Percentiles rank a stretch among this genome's conserved stretches.
These are phyloP conservation scores for Buathra laborator DNA, from an alignment of 2,888 invertebrate species.

Conservation along the genomic window DNA sequence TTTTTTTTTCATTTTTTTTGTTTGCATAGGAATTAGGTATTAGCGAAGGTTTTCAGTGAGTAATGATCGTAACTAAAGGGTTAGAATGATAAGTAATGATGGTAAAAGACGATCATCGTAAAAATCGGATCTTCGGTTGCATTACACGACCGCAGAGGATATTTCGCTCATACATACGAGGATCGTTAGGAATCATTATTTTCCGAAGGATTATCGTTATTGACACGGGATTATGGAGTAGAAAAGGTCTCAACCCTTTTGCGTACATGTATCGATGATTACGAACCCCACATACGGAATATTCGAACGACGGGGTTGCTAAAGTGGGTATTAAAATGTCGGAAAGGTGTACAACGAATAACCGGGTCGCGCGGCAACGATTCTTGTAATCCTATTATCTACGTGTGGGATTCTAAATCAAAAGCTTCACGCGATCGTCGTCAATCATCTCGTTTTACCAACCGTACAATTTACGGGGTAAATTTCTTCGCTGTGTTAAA, in stretches of 20 bases:
- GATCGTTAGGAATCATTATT: conserved; percentile 19
- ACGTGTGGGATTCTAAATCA: not conserved
- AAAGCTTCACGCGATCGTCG: not conserved
- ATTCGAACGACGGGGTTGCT: not conserved
- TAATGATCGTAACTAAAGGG: conserved; percentile 10
- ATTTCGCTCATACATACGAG: not conserved
- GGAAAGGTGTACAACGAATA: not conserved
- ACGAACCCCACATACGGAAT: not conserved
- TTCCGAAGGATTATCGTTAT: conserved; percentile 15
- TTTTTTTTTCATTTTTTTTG: not conserved
- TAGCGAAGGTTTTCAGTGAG: not conserved
- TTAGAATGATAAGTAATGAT: conserved; percentile 4
- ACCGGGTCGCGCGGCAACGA: conserved; percentile 8
- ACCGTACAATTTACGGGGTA: not conserved
- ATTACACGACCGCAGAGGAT: conserved; percentile 27
- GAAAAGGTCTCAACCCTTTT: conserved; percentile 24
- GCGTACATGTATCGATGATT: not conserved
- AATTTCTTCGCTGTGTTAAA: not conserved
- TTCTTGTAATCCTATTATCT: conserved; percentile 17
- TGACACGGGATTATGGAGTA: conserved; percentile 8
- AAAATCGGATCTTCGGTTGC: conserved; percentile 12
- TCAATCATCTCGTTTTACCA: not conserved
- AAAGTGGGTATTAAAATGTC: conserved; percentile 1
- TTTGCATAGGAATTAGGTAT: not conserved
- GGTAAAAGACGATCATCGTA: conserved; percentile 13